Conservation (phyloP, 2,113 vertebrate species). For the Megaceryle maxima region DNA sequence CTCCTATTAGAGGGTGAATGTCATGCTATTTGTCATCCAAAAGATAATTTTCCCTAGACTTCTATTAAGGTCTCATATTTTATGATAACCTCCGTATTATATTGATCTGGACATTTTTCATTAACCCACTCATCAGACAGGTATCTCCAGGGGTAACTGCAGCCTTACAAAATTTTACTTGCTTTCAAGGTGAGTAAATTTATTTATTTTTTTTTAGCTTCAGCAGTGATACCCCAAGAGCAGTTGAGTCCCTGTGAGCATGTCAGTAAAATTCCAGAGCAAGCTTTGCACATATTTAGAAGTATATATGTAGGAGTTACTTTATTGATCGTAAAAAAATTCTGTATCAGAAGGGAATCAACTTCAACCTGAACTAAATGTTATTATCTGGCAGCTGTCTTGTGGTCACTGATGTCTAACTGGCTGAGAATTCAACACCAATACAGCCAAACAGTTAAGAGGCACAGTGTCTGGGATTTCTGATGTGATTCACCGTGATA, state of each 20-base stretch:
- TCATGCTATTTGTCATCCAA: slow-evolving; percentile 48
- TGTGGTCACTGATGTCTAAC: background rate
- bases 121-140: background rate
- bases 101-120: slow-evolving; percentile 50
- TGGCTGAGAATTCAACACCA: background rate
- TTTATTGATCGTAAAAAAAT: background rate
- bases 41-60: slow-evolving; percentile 51
- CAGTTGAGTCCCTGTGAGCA: background rate
- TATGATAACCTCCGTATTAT: slow-evolving; percentile 37
- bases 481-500: background rate
- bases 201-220: background rate
- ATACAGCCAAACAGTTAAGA: background rate
- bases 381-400: background rate
- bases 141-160: background rate
- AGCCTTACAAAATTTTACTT: background rate
- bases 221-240: background rate
- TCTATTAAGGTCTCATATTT: slow-evolving; percentile 42
- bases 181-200: background rate
- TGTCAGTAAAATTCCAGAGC: background rate
- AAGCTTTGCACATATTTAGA: background rate
- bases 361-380: background rate
- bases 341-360: background rate
- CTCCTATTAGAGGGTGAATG: slow-evolving; percentile 23
- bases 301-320: background rate
- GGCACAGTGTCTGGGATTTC: background rate